Evolutionary conservation across 2,113 vertebrate genomes (phyloP).

Genomic region (Polypterus bichir): DNA sequence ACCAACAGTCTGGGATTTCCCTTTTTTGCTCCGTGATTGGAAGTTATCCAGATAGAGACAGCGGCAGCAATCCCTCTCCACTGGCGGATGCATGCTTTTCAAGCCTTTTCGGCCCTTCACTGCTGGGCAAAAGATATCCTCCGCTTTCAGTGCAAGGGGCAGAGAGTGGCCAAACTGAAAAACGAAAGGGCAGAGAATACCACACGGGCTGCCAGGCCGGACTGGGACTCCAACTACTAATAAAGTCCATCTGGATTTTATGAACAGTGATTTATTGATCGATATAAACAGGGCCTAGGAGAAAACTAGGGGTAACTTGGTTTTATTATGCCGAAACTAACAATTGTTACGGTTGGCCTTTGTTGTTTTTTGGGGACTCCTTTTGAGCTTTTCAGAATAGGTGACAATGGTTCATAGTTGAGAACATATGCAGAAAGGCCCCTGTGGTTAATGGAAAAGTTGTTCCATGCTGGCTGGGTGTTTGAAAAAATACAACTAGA

Average conservation of each 20-base stretch:
- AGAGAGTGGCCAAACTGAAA: no score
- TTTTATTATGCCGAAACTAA: slow-evolving; percentile 91
- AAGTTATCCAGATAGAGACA: slow-evolving; percentile 59
- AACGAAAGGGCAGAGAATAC: no score
- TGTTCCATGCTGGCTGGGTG: slow-evolving; percentile 80
- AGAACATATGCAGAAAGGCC: slow-evolving; percentile 98
- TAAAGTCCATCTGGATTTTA: slow-evolving; percentile 13
- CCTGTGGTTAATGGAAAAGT: slow-evolving; percentile 85
- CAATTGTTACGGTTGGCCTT: slow-evolving; percentile 92
- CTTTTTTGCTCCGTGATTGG: slow-evolving; percentile 64
- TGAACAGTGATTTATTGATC: slow-evolving; percentile 18
- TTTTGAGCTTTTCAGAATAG: slow-evolving; percentile 93
- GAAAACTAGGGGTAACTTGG: slow-evolving; percentile 59
- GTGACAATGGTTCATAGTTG: slow-evolving; percentile 96
- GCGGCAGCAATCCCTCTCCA: no score
- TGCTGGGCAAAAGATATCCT: no score
- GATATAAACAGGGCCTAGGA: slow-evolving; percentile 34
- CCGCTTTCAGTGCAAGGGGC: no score
- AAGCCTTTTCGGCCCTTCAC: no score
- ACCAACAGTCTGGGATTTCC: slow-evolving; percentile 79
- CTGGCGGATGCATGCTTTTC: no score
- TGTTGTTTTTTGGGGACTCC: slow-evolving; percentile 65
- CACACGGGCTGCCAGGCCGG: no score
- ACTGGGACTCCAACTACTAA: background rate
- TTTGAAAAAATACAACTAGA: slow-evolving; percentile 83